phyloP scores from a whole-genome alignment of 2,888 invertebrate genomes.

The Monochamus alternatus region DNA sequence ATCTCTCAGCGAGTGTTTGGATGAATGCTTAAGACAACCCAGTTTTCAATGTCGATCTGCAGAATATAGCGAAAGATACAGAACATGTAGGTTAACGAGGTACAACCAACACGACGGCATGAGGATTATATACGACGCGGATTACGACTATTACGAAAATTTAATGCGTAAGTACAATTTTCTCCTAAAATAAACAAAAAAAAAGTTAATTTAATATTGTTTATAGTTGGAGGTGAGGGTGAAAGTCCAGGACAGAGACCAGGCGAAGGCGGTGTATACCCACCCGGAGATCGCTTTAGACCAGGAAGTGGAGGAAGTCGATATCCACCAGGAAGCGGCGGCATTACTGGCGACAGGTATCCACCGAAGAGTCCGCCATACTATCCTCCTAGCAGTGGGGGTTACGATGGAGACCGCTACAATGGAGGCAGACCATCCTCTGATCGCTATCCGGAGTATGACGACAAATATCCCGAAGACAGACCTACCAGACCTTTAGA shows the following conservation, averaged over 20 bases:
- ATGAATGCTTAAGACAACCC: conserved; percentile 90
- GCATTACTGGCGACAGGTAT: conserved; percentile 52
- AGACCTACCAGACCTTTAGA: conserved; percentile 66
- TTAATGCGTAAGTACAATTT: conserved; percentile 85
- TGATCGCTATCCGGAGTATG: conserved; percentile 56
- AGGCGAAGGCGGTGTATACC: conserved; percentile 49
- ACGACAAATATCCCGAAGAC: conserved; percentile 52
- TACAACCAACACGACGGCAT: conserved; percentile 92
- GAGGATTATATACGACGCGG: conserved; percentile 91
- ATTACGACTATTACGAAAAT: conserved; percentile 95
- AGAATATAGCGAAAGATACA: conserved; percentile 89
- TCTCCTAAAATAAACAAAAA: neutral
- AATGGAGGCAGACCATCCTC: conserved; percentile 50
- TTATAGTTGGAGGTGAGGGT: conserved; percentile 61
- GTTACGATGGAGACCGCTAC: conserved; percentile 55
- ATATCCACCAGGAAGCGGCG: conserved; percentile 54
- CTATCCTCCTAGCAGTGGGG: conserved; percentile 65
- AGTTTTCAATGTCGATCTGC: conserved; percentile 93
- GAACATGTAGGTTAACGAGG: conserved; percentile 87
- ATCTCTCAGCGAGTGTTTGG: conserved; percentile 90
- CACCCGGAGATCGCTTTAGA: conserved; percentile 43
- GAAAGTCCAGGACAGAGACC: conserved; percentile 59
- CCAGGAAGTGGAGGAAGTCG: conserved; percentile 50
- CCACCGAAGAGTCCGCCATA: conserved; percentile 59
- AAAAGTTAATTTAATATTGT: conserved; percentile 13